Base-by-base conservation (phyloP, 2,888 invertebrate genomes). In the Cosmorhoe ocellata region DNA sequence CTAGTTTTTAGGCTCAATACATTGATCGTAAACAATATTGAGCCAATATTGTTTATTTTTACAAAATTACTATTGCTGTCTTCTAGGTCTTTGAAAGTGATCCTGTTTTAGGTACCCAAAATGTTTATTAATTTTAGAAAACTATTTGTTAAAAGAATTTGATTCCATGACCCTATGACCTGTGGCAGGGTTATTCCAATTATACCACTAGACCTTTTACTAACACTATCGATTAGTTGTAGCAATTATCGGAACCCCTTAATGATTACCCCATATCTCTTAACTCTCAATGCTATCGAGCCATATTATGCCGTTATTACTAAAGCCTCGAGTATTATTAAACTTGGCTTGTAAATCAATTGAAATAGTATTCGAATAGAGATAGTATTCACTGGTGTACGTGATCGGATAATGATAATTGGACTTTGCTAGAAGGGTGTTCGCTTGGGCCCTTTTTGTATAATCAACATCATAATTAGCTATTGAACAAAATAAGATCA, bases 311-410 rank as follows among this genome's bases (percentile, higher is more conserved):
- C 34, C 47, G 34, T 52, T 52, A 52, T 40, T 48, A 43, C 27
- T 39, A 47, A 51, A 45, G 32, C 51, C 22, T 45, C 26, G 10
- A 38, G 48, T 53, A 46, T 36, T 38, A 42, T 30, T 36, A 34
- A 53, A 53, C 48, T 53, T 53, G 22, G 28, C 48, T 40, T 44
- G 44, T 53, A 53, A 53, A 53, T 53, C 48, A 48, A 48, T 53
- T 36, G 43, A 28, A 34, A 48, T 53, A 40, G 30, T 39, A 43
- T 43, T 43, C 26, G 43, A 43, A 39, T 43, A 31, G 46, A 47
- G 43, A 40, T 44, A 41, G 33, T 41, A 46, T 51, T 49, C 39
- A 26, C 18, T 12, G 1, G 31, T 31, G 44, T 40, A 47, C 47
- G 52, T 47, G 47, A 28, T 42, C 12, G 18, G 26, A 28, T 31